phyloP scores from a whole-genome alignment of 2,113 vertebrate genomes.

The Pelvicachromis taeniatus region DNA sequence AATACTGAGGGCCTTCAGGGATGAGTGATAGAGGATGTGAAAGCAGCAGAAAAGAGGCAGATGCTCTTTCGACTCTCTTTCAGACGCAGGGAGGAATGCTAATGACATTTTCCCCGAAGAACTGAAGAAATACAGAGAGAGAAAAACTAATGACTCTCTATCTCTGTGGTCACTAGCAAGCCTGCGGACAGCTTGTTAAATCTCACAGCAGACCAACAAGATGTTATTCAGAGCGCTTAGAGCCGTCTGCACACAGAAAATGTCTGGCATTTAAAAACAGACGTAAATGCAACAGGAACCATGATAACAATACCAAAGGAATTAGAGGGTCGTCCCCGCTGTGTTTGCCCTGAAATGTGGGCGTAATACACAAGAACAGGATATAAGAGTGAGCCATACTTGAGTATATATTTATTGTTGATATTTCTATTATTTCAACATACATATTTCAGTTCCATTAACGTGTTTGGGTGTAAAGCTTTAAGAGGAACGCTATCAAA shows the following conservation, averaged over 20 bases:
- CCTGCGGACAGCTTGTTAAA: conserved; percentile 46
- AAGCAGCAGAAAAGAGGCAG: conserved; percentile 26
- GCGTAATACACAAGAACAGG: background rate
- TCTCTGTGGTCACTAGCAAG: conserved; percentile 34
- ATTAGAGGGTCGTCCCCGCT: background rate
- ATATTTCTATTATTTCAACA: background rate
- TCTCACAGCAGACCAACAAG: conserved; percentile 36
- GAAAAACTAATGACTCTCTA: conserved; percentile 44
- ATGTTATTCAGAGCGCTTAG: conserved; percentile 17
- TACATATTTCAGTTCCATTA: background rate
- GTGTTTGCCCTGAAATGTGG: background rate
- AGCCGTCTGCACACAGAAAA: background rate
- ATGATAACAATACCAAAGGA: background rate
- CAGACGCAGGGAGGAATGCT: conserved; percentile 37
- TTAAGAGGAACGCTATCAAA: background rate
- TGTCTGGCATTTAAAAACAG: conserved; percentile 13
- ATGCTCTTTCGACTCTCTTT: conserved; percentile 50
- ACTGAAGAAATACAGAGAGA: conserved; percentile 25
- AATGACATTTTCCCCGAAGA: conserved; percentile 47
- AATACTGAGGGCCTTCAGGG: conserved; percentile 1
- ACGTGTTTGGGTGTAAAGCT: background rate
- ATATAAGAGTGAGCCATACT: background rate
- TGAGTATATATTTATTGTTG: background rate
- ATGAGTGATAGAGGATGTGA: conserved; percentile 35
- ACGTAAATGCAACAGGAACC: background rate